Percentiles rank a stretch among this genome's conserved stretches.
Conservation (phyloP, 2,888 invertebrate species). For the Drosophila siamana region DNA sequence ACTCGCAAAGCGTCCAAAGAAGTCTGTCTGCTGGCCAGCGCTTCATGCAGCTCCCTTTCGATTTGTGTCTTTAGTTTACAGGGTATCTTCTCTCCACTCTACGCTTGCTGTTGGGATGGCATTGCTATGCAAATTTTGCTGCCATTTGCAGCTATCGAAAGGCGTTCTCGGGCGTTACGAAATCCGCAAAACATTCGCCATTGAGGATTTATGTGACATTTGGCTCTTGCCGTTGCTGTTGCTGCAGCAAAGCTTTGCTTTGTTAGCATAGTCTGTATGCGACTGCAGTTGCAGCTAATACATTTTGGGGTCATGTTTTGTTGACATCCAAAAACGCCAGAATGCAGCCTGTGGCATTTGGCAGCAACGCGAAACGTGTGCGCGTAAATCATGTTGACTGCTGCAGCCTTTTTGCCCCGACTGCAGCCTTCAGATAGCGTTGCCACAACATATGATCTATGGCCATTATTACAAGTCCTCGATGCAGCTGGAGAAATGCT, state of each 20-base stretch:
- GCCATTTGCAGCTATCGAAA: constrained; percentile 17
- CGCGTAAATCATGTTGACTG: constrained; percentile 55
- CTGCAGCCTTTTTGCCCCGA: constrained; percentile 16
- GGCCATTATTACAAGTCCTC: constrained; percentile 16
- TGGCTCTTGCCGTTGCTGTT: constrained; percentile 24
- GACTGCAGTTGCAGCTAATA: constrained; percentile 1
- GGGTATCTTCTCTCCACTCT: too few relatives aligned
- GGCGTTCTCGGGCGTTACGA: constrained; percentile 16
- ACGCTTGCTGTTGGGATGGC: constrained; percentile 30
- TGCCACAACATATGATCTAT: constrained; percentile 5
- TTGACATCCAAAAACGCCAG: constrained; percentile 51
- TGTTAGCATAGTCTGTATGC: not conserved
- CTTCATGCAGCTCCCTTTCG: too few relatives aligned
- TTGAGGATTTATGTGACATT: constrained; percentile 45
- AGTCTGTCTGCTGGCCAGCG: too few relatives aligned
- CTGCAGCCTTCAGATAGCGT: constrained; percentile 20
- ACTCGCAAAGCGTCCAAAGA: too few relatives aligned
- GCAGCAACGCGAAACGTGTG: constrained; percentile 17
- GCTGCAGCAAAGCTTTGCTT: too few relatives aligned
- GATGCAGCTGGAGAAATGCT: too few relatives aligned
- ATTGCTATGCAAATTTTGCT: constrained; percentile 58
- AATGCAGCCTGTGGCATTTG: constrained; percentile 31
- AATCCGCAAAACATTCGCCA: constrained; percentile 39
- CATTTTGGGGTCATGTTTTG: constrained; percentile 72
- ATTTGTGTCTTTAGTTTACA: too few relatives aligned